These are phyloP conservation scores for Bucco capensis DNA, from an alignment of 2,113 vertebrate genomes.

Conservation along the genomic window DNA sequence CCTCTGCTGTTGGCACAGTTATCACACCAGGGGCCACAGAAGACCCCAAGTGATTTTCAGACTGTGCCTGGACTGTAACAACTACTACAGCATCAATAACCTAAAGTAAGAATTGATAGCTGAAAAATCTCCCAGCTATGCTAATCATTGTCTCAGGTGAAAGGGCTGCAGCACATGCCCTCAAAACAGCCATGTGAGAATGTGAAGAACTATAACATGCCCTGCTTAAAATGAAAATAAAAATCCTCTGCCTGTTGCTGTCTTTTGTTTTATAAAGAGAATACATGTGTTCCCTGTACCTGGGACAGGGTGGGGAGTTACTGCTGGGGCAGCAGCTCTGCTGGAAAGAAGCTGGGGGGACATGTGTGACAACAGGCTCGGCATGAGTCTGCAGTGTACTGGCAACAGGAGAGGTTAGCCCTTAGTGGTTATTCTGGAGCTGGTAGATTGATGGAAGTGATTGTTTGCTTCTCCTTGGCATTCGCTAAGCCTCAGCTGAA, in stretches of 20 bases:
- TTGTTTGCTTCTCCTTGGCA: not conserved
- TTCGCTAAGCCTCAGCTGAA: not conserved
- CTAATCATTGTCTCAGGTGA: not conserved
- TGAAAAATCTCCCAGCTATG: not conserved
- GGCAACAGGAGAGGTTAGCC: not conserved
- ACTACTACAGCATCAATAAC: not conserved
- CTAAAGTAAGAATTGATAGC: not conserved
- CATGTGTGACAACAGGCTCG: not conserved
- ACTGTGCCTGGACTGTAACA: not conserved
- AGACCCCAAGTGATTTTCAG: too few relatives aligned
- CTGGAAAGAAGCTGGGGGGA: not conserved
- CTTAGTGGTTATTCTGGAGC: not conserved
- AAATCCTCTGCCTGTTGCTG: not conserved
- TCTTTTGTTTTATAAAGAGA: not conserved
- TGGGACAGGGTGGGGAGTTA: not conserved
- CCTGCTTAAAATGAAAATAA: not conserved
- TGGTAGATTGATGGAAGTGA: not conserved
- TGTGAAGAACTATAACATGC: not conserved
- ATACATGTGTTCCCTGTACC: not conserved
- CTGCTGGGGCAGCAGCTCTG: not conserved
- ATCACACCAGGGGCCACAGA: too few relatives aligned
- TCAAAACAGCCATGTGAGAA: not conserved
- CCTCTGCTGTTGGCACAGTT: too few relatives aligned
- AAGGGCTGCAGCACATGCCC: not conserved
- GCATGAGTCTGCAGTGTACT: rapidly evolving